Conservation (phyloP, 2,888 invertebrate genomes). For the Candidula unifasciata region DNA sequence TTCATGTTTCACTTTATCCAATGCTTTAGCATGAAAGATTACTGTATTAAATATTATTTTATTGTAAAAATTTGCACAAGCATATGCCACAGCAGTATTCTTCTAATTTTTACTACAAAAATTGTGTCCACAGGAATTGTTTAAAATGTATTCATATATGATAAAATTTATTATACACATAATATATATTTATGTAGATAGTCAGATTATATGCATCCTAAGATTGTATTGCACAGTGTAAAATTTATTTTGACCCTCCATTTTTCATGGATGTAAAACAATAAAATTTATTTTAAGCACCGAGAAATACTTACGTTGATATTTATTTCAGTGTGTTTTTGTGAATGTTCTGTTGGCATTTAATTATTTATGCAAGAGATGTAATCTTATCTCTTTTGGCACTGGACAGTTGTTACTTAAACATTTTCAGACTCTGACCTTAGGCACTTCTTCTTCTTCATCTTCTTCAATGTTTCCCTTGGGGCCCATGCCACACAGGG, state of each 20-base stretch:
- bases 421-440: too few species aligned
- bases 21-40: too few species aligned
- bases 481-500: too few species aligned
- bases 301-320: background rate
- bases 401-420: too few species aligned
- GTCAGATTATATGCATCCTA: slow-evolving; percentile 40
- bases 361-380: slow-evolving; percentile 3
- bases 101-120: background rate
- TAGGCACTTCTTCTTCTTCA: too few species aligned
- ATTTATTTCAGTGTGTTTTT: slow-evolving; percentile 19
- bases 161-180: background rate
- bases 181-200: slow-evolving; percentile 5
- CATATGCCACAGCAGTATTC: background rate
- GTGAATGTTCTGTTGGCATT: background rate
- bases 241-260: background rate
- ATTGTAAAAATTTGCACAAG: too few species aligned
- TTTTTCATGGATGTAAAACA: background rate
- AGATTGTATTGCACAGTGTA: background rate
- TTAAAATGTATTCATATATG: background rate
- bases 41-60: too few species aligned
- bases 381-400: too few species aligned
- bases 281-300: background rate
- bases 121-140: background rate
- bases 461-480: too few species aligned
- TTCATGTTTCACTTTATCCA: too few species aligned